Evolutionary conservation across 1,140 invertebrate species (phyloP).

Genomic region (Eupristina koningsbergeri): DNA sequence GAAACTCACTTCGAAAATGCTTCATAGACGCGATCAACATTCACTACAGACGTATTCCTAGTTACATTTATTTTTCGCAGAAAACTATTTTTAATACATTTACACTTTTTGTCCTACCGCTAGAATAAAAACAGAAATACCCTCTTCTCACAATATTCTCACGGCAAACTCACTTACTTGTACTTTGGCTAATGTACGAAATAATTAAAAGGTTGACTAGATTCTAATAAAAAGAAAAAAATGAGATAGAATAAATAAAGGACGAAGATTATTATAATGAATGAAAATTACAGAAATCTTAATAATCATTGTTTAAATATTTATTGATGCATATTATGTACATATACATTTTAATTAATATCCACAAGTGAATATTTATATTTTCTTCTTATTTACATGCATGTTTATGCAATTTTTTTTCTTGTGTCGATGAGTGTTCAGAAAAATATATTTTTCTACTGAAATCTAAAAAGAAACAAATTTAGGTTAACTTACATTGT

Average conservation of each 20-base stretch:
- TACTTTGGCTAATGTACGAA: neutral
- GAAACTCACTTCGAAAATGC: neutral
- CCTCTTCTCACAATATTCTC: neutral
- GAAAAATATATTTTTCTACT: neutral
- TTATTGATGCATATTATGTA: no score
- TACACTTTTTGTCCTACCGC: neutral
- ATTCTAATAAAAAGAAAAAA: neutral
- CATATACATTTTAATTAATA: neutral
- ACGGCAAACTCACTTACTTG: neutral
- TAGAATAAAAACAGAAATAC: neutral
- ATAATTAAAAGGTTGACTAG: neutral
- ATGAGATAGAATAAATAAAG: neutral
- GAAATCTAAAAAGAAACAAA: neutral
- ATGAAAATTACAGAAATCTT: neutral
- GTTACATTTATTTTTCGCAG: neutral
- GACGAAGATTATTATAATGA: neutral
- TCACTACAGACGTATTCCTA: neutral
- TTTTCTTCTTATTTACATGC: neutral
- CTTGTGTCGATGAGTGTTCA: neutral
- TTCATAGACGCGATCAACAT: neutral
- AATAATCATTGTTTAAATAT: no score
- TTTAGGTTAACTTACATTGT: neutral
- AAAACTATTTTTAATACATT: conserved; percentile 7
- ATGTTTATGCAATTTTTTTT: neutral
- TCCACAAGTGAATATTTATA: neutral